Evolutionary conservation across 1,140 invertebrate genomes (phyloP), one percentile per base, ranked within the genome.

Genomic region (Triops longicaudatus): DNA sequence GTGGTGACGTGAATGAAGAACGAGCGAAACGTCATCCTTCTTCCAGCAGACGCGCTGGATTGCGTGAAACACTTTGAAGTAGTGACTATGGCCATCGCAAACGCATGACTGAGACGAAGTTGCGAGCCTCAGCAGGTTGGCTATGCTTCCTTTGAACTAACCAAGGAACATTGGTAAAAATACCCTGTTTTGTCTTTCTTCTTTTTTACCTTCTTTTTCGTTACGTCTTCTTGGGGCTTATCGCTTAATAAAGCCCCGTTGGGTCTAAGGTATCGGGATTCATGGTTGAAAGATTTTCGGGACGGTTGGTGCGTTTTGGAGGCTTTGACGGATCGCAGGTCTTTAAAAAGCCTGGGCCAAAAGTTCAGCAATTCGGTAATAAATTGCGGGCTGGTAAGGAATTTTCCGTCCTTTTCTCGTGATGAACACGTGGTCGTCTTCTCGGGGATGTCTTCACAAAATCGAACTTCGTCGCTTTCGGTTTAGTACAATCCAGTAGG

Each of bases 401-500:
- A 37, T 37, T 7, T 37, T 2, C 31, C 31, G 31, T 37, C 31
- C 31, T 37, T 37, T 37, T 7, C 31, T 4, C 31, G 31, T 37
- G 31, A 37, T 37, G 31, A 7, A 37, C 31, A 37, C 31, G 31
- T 37, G 31, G 31, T 37, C 31, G 31, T 37, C 2, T 37, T 37
- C 2, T 37, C 31, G 31, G 31, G 31, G 31, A 2, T 37, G 7
- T 37, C 31, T 37, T 37, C 31, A 37, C 31, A 37, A 37, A 37
- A 37, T 4, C 31, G 31, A 4, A 7, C 31, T 37, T 37, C 31
- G 31, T 37, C 31, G 31, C 7, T 7, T 2, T 37, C 41, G 43
- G 22, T 6, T 73, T 77, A 77, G 72, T 77, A 77, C 42, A 77
- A 71, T 12, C 76, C 76, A 43, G 76, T 77, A 26, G 76, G 76